phyloP scores from a whole-genome alignment of 2,888 invertebrate genomes.

The Polyommatus iphigenia region DNA sequence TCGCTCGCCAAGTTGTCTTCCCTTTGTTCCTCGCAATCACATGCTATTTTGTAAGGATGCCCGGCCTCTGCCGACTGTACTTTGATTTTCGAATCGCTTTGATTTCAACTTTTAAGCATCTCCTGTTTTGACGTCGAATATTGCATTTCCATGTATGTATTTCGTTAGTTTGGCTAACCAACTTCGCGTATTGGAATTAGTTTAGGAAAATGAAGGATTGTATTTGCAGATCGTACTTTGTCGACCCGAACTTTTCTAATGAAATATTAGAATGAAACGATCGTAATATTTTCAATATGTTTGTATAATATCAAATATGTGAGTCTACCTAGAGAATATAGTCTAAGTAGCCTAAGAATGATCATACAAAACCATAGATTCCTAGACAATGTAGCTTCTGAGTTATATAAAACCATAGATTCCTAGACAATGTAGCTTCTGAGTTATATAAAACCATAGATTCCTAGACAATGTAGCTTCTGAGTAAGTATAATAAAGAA shows the following conservation, averaged over 20 bases:
- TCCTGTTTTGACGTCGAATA: slow-evolving; percentile 69
- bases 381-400: not conserved
- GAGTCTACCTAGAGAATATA: not conserved
- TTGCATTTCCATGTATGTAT: slow-evolving; percentile 72
- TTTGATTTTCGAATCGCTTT: slow-evolving; percentile 74
- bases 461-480: not conserved
- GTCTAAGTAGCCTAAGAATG: not conserved
- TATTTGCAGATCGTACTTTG: not conserved
- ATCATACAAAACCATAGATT: not conserved
- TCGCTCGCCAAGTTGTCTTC: slow-evolving; percentile 62
- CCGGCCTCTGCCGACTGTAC: slow-evolving; percentile 70
- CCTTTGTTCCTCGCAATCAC: slow-evolving; percentile 75
- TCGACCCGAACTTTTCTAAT: slow-evolving; percentile 7
- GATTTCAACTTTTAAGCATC: slow-evolving; percentile 76
- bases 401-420: not conserved
- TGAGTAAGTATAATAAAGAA: not conserved
- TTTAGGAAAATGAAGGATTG: slow-evolving; percentile 18
- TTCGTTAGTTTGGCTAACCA: slow-evolving; percentile 51
- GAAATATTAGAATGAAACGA: not conserved
- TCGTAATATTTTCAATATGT: not conserved
- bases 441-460: not conserved
- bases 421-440: not conserved
- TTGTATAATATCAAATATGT: not conserved
- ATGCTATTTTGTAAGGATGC: slow-evolving; percentile 76
- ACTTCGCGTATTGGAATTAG: slow-evolving; percentile 52